Evolutionary conservation across 2,113 vertebrate genomes (phyloP).

Genomic region (Peromyscus polionotus): DNA sequence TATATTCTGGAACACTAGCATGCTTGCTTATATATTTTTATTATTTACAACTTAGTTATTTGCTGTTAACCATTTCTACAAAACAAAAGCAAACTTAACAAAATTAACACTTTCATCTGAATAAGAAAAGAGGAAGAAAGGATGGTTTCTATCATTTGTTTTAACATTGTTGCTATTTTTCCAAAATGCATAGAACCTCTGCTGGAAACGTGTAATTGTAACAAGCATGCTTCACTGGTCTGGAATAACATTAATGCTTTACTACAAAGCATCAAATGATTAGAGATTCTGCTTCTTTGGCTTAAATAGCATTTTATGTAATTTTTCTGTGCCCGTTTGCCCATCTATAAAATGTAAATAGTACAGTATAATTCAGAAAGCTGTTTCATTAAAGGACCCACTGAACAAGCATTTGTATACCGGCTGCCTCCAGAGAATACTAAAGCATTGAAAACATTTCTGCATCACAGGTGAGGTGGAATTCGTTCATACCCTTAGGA

Average conservation of each 20-base stretch:
- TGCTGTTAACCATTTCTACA: conserved; percentile 24
- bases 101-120: background rate
- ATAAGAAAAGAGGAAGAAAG: conserved; percentile 46
- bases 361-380: background rate
- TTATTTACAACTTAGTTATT: conserved; percentile 41
- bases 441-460: background rate
- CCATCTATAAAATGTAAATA: background rate
- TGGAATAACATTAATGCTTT: background rate
- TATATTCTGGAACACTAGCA: background rate
- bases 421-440: background rate
- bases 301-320: conserved; percentile 24
- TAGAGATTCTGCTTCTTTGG: conserved; percentile 16
- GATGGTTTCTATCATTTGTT: conserved; percentile 1
- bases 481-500: background rate
- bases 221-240: background rate
- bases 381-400: conserved; percentile 22
- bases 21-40: background rate
- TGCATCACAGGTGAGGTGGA: background rate
- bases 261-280: background rate
- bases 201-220: conserved; percentile 1
- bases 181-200: background rate
- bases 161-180: background rate
- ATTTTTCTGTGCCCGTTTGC: conserved; percentile 16
- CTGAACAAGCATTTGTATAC: background rate
- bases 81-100: background rate